These are phyloP conservation scores for Myrmophylax atrothorax DNA, from an alignment of 2,113 vertebrate genomes.

Conservation along the genomic window DNA sequence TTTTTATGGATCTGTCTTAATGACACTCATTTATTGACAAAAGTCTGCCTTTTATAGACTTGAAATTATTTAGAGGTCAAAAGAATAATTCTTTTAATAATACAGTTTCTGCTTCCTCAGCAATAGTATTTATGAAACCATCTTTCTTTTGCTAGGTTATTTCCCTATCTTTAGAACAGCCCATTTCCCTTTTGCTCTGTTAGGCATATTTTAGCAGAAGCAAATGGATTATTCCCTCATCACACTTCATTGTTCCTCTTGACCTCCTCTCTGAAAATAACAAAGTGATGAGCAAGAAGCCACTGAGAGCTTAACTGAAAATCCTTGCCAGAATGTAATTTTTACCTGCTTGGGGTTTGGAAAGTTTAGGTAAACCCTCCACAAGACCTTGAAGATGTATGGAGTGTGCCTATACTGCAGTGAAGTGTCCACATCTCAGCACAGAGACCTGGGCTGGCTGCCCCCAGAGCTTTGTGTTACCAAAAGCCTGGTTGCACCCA, in stretches of 20 bases:
- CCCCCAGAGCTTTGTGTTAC: background rate
- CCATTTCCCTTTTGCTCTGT: constrained; percentile 44
- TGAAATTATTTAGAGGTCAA: constrained; percentile 69
- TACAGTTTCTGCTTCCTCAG: constrained; percentile 57
- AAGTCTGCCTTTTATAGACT: constrained; percentile 57
- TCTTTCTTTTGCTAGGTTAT: constrained; percentile 56
- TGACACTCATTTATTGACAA: constrained; percentile 64
- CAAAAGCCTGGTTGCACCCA: background rate
- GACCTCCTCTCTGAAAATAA: constrained; percentile 45
- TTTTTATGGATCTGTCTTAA: constrained; percentile 58
- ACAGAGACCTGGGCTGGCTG: background rate
- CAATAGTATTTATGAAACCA: constrained; percentile 65
- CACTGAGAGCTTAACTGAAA: background rate
- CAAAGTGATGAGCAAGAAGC: constrained; percentile 25
- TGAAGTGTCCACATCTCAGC: background rate
- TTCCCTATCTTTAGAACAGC: constrained; percentile 58
- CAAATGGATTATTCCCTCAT: constrained; percentile 40
- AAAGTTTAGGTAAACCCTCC: background rate
- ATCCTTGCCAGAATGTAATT: background rate
- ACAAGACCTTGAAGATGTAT: background rate
- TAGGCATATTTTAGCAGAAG: constrained; percentile 56
- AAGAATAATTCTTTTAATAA: constrained; percentile 71
- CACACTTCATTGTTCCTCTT: constrained; percentile 40
- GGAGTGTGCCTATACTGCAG: background rate
- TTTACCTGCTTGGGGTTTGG: background rate